Evolutionary conservation across 92 coral and sea anemone species (phyloP).

Genomic region (Paragorgia papillata): DNA sequence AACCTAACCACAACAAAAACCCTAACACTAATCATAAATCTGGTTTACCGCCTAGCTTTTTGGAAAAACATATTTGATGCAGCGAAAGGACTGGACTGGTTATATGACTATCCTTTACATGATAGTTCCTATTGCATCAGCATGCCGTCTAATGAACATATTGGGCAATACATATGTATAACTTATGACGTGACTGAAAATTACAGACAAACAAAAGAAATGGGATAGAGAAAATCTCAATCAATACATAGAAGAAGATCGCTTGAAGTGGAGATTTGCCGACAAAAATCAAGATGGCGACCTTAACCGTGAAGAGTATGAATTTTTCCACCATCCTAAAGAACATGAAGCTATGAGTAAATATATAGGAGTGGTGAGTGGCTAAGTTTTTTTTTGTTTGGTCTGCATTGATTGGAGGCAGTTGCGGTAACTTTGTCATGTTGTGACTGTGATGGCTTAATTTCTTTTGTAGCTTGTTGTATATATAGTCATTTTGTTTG

Average conservation of each 20-base stretch:
- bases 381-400: background rate
- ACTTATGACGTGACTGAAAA: too few species aligned
- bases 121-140: too few species aligned
- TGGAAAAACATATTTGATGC: too few species aligned
- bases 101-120: too few species aligned
- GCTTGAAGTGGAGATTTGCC: conserved; percentile 87
- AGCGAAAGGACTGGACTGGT: too few species aligned
- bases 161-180: too few species aligned
- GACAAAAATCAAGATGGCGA: conserved; percentile 83
- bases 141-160: too few species aligned
- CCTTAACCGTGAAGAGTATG: conserved; percentile 81
- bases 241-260: conserved; percentile 71
- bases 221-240: conserved; percentile 81
- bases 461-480: too few species aligned
- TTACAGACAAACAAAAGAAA: conserved; percentile 73
- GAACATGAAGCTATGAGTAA: conserved; percentile 87
- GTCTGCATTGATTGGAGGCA: background rate
- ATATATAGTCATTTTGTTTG: too few species aligned
- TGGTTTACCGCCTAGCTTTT: too few species aligned
- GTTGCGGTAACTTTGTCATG: background rate
- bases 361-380: conserved; percentile 83
- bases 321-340: conserved; percentile 85
- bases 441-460: background rate
- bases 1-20: too few species aligned
- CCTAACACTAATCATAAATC: too few species aligned